A percentile compares a stretch with the other conserved stretches of the same genome.
Evolutionary conservation across 2,113 vertebrate genomes (phyloP).

Genomic region (Pangasianodon gigas): DNA sequence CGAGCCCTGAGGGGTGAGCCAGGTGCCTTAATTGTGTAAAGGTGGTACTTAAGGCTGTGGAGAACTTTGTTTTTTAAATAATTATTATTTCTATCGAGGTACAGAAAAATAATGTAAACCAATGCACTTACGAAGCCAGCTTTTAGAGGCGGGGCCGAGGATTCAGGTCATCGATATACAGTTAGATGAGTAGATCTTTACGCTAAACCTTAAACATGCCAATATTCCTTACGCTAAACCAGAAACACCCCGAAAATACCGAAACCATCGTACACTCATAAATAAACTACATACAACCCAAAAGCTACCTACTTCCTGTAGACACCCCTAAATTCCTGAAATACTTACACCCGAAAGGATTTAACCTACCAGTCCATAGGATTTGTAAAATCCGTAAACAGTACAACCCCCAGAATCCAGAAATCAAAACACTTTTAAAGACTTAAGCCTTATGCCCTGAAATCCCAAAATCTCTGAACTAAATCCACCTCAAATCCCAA

Average conservation of each 20-base stretch:
- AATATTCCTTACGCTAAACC: background rate
- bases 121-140: slow-evolving; percentile 75
- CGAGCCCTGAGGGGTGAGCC: slow-evolving; percentile 73
- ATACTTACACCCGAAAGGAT: background rate
- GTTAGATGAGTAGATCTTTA: background rate
- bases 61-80: slow-evolving; percentile 49
- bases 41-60: slow-evolving; percentile 67
- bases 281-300: background rate
- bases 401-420: background rate
- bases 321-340: background rate
- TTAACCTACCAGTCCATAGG: background rate
- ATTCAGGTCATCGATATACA: slow-evolving; percentile 14
- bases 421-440: background rate
- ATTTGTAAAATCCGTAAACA: background rate
- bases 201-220: background rate
- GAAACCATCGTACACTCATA: background rate
- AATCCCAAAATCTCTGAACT: background rate
- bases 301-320: background rate
- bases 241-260: background rate
- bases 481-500: too few species aligned
- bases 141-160: background rate
- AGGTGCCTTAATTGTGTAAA: slow-evolving; percentile 77
- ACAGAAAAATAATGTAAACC: slow-evolving; percentile 62
- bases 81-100: slow-evolving; percentile 61
- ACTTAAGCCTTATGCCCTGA: background rate